Percentiles rank a stretch among this genome's conserved stretches.
Evolutionary conservation across 2,113 vertebrate species (phyloP).

Genomic region (Ceyx margarethae): DNA sequence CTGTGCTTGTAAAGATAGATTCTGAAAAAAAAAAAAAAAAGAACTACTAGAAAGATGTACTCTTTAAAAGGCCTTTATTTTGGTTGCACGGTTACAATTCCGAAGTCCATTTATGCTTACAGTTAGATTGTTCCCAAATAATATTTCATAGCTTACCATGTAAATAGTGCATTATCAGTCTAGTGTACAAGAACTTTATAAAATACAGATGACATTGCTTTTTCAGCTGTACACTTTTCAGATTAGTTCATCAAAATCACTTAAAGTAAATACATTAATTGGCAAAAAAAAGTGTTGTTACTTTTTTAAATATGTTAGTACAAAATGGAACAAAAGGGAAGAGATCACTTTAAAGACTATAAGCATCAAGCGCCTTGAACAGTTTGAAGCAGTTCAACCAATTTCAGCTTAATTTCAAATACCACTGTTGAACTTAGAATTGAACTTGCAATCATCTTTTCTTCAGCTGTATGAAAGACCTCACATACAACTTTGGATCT

Average conservation of each 20-base stretch:
- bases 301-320: constrained; percentile 53
- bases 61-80: constrained; percentile 75
- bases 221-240: constrained; percentile 49
- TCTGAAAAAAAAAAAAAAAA: neutral
- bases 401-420: neutral
- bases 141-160: constrained; percentile 38
- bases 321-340: constrained; percentile 61
- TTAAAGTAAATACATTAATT: constrained; percentile 59
- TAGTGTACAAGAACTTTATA: constrained; percentile 61
- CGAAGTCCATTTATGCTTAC: constrained; percentile 24
- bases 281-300: constrained; percentile 55
- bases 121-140: constrained; percentile 56
- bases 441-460: neutral
- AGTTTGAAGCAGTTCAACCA: neutral
- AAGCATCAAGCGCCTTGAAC: neutral
- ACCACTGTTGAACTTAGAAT: neutral
- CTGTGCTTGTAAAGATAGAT: neutral
- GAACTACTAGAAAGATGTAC: neutral
- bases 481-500: neutral
- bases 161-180: constrained; percentile 59
- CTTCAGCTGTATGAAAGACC: neutral
- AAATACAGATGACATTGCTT: constrained; percentile 63
- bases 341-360: constrained; percentile 30
- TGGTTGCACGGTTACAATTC: constrained; percentile 50
- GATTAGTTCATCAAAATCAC: constrained; percentile 54